A percentile compares a stretch with the other conserved stretches of the same genome.
These are phyloP conservation scores for Epicampocera succincta DNA, from an alignment of 2,888 invertebrate species.

Conservation along the genomic window DNA sequence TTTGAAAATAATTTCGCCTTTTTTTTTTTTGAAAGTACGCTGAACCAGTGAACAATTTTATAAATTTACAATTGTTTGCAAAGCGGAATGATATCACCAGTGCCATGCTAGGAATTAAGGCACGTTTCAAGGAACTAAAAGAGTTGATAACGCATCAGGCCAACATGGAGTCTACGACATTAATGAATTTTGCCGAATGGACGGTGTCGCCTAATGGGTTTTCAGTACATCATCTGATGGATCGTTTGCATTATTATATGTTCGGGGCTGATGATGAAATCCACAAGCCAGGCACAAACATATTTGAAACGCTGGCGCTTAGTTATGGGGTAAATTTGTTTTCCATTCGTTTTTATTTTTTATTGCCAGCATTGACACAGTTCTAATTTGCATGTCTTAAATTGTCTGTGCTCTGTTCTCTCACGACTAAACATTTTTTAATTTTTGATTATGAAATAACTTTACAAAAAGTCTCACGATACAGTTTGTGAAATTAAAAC, in stretches of 20 bases:
- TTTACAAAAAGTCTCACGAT: too few relatives aligned
- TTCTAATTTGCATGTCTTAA: too few relatives aligned
- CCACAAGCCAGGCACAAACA: conserved; percentile 69
- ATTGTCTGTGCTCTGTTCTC: too few relatives aligned
- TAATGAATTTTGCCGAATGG: conserved; percentile 87
- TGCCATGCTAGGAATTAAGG: conserved; percentile 84
- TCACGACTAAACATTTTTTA: too few relatives aligned
- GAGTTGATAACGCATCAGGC: conserved; percentile 83
- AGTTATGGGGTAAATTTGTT: conserved; percentile 76
- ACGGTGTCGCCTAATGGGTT: conserved; percentile 86
- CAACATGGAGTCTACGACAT: conserved; percentile 85
- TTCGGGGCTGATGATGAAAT: conserved; percentile 81
- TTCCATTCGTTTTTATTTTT: too few relatives aligned
- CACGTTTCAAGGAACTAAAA: conserved; percentile 84
- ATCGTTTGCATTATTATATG: conserved; percentile 85
- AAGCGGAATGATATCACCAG: conserved; percentile 85
- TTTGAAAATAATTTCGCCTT: background rate
- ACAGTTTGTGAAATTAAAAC: too few relatives aligned
- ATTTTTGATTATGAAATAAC: too few relatives aligned
- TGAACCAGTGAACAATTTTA: conserved; percentile 75
- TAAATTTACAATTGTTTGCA: conserved; percentile 83
- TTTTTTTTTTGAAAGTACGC: too few relatives aligned
- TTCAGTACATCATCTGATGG: conserved; percentile 86
- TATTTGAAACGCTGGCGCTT: conserved; percentile 72
- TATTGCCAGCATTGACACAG: too few relatives aligned